Percentiles rank a stretch among this genome's conserved stretches.
These are phyloP conservation scores for Sthenelais limicola DNA, from an alignment of 2,888 invertebrate genomes.

Conservation along the genomic window DNA sequence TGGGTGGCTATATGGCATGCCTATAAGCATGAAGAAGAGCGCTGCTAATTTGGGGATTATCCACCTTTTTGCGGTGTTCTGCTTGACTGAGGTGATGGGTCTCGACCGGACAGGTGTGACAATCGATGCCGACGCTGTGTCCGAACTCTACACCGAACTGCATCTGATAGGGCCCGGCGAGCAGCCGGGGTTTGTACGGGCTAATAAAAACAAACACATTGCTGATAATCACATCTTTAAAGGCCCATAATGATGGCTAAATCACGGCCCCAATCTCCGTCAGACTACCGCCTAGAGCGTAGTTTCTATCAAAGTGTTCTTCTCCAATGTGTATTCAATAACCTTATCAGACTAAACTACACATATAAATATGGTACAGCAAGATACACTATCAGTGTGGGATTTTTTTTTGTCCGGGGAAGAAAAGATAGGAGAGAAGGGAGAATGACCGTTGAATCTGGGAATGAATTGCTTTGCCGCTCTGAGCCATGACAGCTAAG, in stretches of 20 bases:
- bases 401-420: no score
- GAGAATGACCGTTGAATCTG: no score
- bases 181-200: neutral
- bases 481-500: no score
- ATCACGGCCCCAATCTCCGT: slow-evolving; percentile 7
- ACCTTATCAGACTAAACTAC: no score
- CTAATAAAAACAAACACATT: slow-evolving; percentile 33
- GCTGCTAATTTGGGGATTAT: slow-evolving; percentile 32
- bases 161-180: slow-evolving; percentile 4
- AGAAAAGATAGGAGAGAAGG: no score
- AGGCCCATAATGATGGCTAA: slow-evolving; percentile 5
- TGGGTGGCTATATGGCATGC: neutral
- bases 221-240: neutral
- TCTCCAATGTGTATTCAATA: no score
- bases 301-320: neutral
- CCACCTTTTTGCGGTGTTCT: neutral
- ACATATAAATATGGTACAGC: no score
- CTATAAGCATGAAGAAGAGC: neutral
- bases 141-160: slow-evolving; percentile 3
- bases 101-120: slow-evolving; percentile 2
- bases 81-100: neutral
- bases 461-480: no score
- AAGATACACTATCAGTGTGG: no score
- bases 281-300: no score
- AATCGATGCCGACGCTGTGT: neutral